Conservation (phyloP, 2,797 vertebrate species). For the Adrianichthys oophorus region DNA sequence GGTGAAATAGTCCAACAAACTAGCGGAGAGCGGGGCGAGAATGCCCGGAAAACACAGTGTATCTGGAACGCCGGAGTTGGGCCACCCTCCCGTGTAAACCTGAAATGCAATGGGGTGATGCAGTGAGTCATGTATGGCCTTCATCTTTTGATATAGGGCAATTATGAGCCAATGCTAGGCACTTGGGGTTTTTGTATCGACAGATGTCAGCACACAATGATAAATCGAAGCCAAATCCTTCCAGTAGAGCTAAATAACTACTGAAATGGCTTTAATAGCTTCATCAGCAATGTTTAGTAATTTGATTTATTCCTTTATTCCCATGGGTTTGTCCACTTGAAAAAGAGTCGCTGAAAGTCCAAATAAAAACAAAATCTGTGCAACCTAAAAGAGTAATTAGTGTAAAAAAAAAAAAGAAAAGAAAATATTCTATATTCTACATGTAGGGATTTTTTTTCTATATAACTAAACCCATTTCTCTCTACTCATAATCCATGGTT, state of each 20-base stretch:
- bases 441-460: slow-evolving; percentile 31
- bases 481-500: slow-evolving; percentile 49
- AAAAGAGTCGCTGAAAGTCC: slow-evolving; percentile 28
- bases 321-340: slow-evolving; percentile 17
- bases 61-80: too few species aligned
- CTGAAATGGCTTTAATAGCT: slow-evolving; percentile 24
- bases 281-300: neutral
- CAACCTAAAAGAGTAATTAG: slow-evolving; percentile 40
- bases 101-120: neutral
- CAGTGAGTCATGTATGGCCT: slow-evolving; percentile 44
- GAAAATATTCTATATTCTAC: slow-evolving; percentile 35
- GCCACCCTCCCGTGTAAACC: slow-evolving; percentile 1
- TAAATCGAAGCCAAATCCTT: slow-evolving; percentile 29
- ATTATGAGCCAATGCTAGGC: slow-evolving; percentile 70
- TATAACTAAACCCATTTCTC: slow-evolving; percentile 37
- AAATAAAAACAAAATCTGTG: slow-evolving; percentile 29
- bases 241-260: slow-evolving; percentile 22
- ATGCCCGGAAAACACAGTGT: too few species aligned
- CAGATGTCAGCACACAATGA: slow-evolving; percentile 28
- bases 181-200: slow-evolving; percentile 69
- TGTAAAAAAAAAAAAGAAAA: slow-evolving; percentile 3
- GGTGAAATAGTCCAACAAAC: too few species aligned
- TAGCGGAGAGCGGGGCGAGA: too few species aligned
- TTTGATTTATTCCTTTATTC: slow-evolving; percentile 6
- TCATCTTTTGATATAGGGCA: slow-evolving; percentile 53